Conservation (phyloP, 2,797 vertebrate species). For the Buceros bicornis region DNA sequence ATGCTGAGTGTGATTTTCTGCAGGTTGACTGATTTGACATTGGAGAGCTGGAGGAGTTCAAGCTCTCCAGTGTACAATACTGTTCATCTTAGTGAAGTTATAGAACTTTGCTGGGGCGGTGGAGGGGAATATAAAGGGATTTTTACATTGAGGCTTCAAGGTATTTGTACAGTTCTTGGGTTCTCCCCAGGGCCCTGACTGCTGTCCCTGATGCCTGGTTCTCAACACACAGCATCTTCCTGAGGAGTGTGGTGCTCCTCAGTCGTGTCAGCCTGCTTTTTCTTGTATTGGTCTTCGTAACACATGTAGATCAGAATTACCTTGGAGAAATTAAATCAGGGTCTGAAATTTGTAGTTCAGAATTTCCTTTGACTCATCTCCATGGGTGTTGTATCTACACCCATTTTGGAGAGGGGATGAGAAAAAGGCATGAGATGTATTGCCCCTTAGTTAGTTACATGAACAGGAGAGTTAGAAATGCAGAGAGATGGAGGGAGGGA, state of each 20-base stretch:
- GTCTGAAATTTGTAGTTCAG: neutral
- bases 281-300: neutral
- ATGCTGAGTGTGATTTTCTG: constrained; percentile 46
- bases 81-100: neutral
- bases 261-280: neutral
- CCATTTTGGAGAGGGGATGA: neutral
- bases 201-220: neutral
- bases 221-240: neutral
- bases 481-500: neutral
- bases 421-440: neutral
- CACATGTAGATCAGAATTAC: neutral
- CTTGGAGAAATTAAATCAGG: neutral
- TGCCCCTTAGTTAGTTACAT: neutral
- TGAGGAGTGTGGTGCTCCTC: neutral
- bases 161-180: neutral
- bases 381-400: neutral
- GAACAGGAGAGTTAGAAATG: neutral
- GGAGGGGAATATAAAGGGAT: neutral
- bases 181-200: neutral
- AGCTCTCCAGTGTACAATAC: neutral
- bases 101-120: neutral
- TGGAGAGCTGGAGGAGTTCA: neutral
- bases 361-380: neutral
- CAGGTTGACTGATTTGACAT: neutral
- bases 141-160: neutral